Percentiles rank a stretch among this genome's conserved stretches.
Evolutionary conservation across 2,797 vertebrate genomes (phyloP).

Genomic region (Hydrolagus colliei): DNA sequence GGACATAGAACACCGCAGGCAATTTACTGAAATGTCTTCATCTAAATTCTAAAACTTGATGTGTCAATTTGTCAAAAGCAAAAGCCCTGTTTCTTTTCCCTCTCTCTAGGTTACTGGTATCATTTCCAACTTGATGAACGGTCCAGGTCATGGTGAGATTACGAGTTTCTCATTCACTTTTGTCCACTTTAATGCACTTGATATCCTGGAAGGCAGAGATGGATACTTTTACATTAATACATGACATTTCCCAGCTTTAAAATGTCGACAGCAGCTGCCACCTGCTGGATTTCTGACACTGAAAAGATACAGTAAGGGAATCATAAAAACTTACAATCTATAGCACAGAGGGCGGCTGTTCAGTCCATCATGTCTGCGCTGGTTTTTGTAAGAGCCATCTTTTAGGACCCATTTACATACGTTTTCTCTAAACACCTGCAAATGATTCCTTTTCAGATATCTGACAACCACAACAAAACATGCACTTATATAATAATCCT

Average conservation of each 20-base stretch:
- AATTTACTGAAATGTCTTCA: not conserved
- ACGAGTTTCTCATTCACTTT: not conserved
- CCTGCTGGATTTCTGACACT: conserved; percentile 1
- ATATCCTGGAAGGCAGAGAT: conserved; percentile 1
- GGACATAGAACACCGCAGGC: not conserved
- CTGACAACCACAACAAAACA: too few relatives aligned
- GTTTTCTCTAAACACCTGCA: too few relatives aligned
- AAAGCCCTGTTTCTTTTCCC: not conserved
- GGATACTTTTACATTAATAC: not conserved
- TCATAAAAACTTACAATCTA: too few relatives aligned
- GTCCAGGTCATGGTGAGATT: not conserved
- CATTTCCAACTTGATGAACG: not conserved
- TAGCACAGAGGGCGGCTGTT: too few relatives aligned
- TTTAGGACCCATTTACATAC: too few relatives aligned
- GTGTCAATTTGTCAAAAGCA: too few relatives aligned
- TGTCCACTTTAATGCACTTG: not conserved
- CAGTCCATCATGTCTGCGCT: too few relatives aligned
- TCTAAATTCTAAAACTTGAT: too few relatives aligned
- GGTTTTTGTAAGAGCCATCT: too few relatives aligned
- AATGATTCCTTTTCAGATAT: too few relatives aligned
- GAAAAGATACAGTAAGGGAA: not conserved
- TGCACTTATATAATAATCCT: too few relatives aligned
- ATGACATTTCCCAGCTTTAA: not conserved
- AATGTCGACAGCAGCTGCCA: conserved; percentile 11
- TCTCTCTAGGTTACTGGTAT: not conserved